Conservation (phyloP, 2,888 invertebrate species). For the Callosobruchus maculatus region DNA sequence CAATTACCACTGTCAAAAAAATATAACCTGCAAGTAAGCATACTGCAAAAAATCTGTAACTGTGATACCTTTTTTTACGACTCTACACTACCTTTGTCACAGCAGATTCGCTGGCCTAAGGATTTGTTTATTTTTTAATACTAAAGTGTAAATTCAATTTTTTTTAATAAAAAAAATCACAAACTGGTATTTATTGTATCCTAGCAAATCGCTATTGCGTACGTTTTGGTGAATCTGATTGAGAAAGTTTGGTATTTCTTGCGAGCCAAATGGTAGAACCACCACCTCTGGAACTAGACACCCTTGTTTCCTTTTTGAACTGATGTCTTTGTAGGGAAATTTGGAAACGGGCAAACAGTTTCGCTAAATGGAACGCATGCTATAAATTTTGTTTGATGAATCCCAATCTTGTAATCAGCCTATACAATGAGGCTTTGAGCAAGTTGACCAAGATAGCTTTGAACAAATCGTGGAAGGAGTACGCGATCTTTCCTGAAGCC, state of each 20-base stretch:
- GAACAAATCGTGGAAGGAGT: constrained; percentile 57
- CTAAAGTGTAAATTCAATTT: too few species aligned
- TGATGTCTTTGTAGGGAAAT: constrained; percentile 60
- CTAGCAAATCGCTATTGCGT: too few species aligned
- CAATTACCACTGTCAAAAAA: too few species aligned
- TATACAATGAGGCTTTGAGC: constrained; percentile 67
- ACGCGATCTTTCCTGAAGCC: constrained; percentile 63
- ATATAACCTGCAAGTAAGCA: too few species aligned
- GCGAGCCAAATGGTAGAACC: constrained; percentile 52
- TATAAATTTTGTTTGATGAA: constrained; percentile 52
- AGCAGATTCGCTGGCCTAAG: too few species aligned
- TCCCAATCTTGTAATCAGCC: constrained; percentile 56
- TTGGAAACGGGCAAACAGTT: constrained; percentile 55
- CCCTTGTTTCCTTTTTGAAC: constrained; percentile 55
- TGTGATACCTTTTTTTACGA: too few species aligned
- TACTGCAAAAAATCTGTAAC: too few species aligned
- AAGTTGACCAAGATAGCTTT: constrained; percentile 59
- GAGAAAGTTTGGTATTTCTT: constrained; percentile 47
- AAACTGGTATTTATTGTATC: too few species aligned
- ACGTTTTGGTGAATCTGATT: constrained; percentile 25
- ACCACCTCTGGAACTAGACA: constrained; percentile 58
- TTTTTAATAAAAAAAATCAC: too few species aligned
- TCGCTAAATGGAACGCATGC: constrained; percentile 45
- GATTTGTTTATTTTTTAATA: too few species aligned
- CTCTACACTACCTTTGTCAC: too few species aligned